These are phyloP conservation scores for Schizaphis graminum DNA, from an alignment of 2,888 invertebrate genomes.

Conservation along the genomic window DNA sequence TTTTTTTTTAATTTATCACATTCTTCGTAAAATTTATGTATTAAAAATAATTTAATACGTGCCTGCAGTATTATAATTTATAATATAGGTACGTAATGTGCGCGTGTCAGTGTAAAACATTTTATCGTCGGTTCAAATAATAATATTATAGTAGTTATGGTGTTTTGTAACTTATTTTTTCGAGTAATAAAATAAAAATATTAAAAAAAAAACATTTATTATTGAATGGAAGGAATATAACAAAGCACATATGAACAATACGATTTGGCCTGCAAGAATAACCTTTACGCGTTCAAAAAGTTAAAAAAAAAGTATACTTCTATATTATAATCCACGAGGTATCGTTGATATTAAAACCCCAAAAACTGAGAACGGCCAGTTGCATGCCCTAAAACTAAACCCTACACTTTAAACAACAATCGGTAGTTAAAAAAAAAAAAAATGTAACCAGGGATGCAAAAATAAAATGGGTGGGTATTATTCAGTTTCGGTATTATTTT, in stretches of 20 bases:
- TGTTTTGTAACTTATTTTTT: constrained; percentile 11
- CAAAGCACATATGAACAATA: constrained; percentile 41
- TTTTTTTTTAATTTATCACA: background rate
- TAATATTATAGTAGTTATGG: background rate
- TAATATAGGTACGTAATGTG: background rate
- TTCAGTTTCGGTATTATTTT: constrained; percentile 56
- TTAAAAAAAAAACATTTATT: constrained; percentile 33
- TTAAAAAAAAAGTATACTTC: constrained; percentile 3
- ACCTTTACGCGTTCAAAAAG: constrained; percentile 3
- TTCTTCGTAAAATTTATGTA: background rate
- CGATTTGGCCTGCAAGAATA: constrained; percentile 30
- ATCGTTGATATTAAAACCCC: constrained; percentile 50
- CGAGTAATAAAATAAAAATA: constrained; percentile 34
- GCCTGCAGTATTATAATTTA: background rate
- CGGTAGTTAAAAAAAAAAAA: constrained; percentile 48
- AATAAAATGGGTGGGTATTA: constrained; percentile 31
- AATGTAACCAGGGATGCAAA: background rate
- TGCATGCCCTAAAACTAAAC: constrained; percentile 1
- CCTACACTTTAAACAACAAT: constrained; percentile 56
- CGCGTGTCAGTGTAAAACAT: background rate
- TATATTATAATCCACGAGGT: constrained; percentile 42
- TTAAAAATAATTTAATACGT: background rate
- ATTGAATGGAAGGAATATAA: constrained; percentile 38
- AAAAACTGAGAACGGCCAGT: constrained; percentile 49
- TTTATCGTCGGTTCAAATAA: background rate